A percentile compares a stretch with the other conserved stretches of the same genome.
Evolutionary conservation across 2,888 invertebrate species (phyloP).

Genomic region (Drymonia ruficornis): DNA sequence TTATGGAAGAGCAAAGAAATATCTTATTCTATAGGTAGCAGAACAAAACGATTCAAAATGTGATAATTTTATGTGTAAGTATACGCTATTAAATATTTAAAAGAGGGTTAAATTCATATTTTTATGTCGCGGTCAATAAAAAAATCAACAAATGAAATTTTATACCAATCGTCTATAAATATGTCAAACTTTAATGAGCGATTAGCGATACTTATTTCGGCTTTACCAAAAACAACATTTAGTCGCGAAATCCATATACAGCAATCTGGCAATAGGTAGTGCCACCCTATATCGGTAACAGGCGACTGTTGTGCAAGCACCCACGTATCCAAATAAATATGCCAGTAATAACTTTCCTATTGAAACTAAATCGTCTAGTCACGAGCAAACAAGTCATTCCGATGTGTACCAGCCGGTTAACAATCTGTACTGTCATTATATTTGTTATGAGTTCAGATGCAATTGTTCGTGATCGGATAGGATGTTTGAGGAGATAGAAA

Average conservation of each 20-base stretch:
- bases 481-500: conserved; percentile 35
- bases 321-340: conserved; percentile 80
- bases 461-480: conserved; percentile 34
- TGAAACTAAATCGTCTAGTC: conserved; percentile 79
- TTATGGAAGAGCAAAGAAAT: neutral
- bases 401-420: conserved; percentile 37
- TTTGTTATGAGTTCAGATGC: conserved; percentile 47
- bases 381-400: conserved; percentile 65
- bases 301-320: conserved; percentile 73
- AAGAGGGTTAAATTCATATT: too few species aligned
- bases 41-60: too few species aligned
- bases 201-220: neutral
- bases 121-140: too few species aligned
- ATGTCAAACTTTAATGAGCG: neutral
- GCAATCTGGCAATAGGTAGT: conserved; percentile 26
- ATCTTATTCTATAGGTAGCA: too few species aligned
- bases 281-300: conserved; percentile 44
- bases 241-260: neutral
- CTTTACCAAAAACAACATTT: neutral
- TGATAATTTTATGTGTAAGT: too few species aligned
- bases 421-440: conserved; percentile 48
- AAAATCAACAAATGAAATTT: too few species aligned
- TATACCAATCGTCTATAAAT: neutral
- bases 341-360: conserved; percentile 79
- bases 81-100: too few species aligned